Evolutionary conservation across 2,113 vertebrate species (phyloP), one percentile per base, ranked within the genome.

Genomic region (Scomber japonicus): DNA sequence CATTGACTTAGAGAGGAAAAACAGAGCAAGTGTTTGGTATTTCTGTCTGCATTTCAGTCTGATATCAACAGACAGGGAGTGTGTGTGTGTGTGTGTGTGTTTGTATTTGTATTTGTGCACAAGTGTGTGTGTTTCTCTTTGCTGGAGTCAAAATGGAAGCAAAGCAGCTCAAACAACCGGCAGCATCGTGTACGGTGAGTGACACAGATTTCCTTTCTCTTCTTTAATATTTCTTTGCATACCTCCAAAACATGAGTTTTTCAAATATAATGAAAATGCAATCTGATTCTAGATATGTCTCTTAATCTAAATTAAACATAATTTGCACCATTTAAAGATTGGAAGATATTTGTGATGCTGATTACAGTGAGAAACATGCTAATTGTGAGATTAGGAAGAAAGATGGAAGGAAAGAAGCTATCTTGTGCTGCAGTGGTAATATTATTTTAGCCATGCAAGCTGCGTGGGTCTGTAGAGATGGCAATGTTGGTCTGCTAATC

Each of bases 171-270:
- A 44, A 24, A 65, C 17, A 57, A 11, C 46, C n/a, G 12, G 30
- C 82, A 81, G 53, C 73, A 63, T 35, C 56, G 27, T 35, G 24
- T 17, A 69, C 13, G 72, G 88, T 90, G 68, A 90, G 89, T 88
- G 10, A 73, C 11, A 57, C 50, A 14, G 13, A 72, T 88, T 80
- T 80, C 17, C 1, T 63, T 19, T 63, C 16, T 46, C 51, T 68
- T 27, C 10, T 40, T 60, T 56, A 3, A 11, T 24, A 12, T 10
- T 55, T 45, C 1, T 13, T 75, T 44, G 35, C 9, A 40, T 40
- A 40, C 8, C 7, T 45, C 5, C 13, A 45, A 27, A 64, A 13
- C 9, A 19, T 57, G 9, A 21, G 10, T 11, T 24, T 59, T 46
- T 17, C n/a, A 62, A 19, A 19, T 21, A 60, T 11, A 24, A 7